Percentiles rank a stretch among this genome's conserved stretches.
These are phyloP conservation scores for Zosterops borbonicus DNA, from an alignment of 2,113 vertebrate genomes.

Conservation along the genomic window DNA sequence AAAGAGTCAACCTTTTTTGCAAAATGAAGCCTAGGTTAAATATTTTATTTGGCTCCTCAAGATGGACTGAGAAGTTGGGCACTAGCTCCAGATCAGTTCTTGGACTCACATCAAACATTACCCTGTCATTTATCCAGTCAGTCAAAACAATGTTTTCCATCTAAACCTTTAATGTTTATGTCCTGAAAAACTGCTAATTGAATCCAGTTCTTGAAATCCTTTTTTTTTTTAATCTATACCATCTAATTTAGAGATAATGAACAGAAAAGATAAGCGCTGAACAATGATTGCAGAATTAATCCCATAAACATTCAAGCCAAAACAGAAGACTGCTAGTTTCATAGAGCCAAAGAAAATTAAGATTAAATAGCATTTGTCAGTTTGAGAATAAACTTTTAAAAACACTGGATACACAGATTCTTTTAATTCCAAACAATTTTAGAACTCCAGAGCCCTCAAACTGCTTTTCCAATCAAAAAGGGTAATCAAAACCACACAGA, in stretches of 20 bases:
- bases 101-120: conserved; percentile 84
- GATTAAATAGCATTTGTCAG: conserved; percentile 57
- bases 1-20: conserved; percentile 76
- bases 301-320: conserved; percentile 49
- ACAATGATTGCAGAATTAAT: conserved; percentile 52
- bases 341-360: conserved; percentile 55
- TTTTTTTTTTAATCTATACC: conserved; percentile 74
- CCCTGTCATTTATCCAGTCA: conserved; percentile 83
- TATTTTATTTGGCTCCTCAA: conserved; percentile 87
- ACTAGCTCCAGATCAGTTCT: conserved; percentile 80
- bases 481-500: conserved; percentile 45
- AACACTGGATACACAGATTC: conserved; percentile 53
- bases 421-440: conserved; percentile 62
- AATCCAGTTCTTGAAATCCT: conserved; percentile 75
- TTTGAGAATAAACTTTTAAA: conserved; percentile 39
- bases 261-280: conserved; percentile 52
- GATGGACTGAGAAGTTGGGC: conserved; percentile 75
- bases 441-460: conserved; percentile 53
- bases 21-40: conserved; percentile 82
- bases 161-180: conserved; percentile 82
- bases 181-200: conserved; percentile 81
- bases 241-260: conserved; percentile 71
- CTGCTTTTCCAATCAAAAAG: conserved; percentile 69
- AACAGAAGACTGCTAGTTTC: conserved; percentile 63
- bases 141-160: conserved; percentile 87